Base-by-base conservation (phyloP, 2,797 vertebrate genomes). In the Gadopsis bispinosus region DNA sequence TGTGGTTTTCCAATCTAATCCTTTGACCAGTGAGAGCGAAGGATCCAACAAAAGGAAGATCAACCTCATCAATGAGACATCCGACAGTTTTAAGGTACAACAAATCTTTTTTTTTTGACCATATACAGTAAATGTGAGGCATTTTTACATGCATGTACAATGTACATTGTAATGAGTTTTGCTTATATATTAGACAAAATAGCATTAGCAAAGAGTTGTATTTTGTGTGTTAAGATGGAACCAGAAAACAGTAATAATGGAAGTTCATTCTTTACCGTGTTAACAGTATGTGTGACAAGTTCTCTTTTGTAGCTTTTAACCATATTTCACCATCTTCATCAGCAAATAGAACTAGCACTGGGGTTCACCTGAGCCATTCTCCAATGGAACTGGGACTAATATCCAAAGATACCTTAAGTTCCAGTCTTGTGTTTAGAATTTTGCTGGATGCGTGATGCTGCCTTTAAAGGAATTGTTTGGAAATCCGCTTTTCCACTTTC, bases 51-150 rank as follows among this genome's bases (percentile, higher is more conserved):
- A 87, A 77, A 93, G 89, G 60, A 97, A 96, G 83, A 91, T 92
- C 33, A 87, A 84, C 70, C 83, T 92, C 20, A 75, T 95, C 41
- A 87, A 95, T 41, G 96, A 97, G 72, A 95, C 94, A 19, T 78
- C 94, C 37, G 84, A 92, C 84, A 88, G 87, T 22, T 83, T 95
- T 2, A 91, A 84, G 94, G 98, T 99, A 94, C 83, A 91, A 16
- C 26, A 47, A 45, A 12, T 41, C 20, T 7, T 37, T 22, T 22
- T 45, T 22, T 69, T 47, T n/a, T 10, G 12, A 58, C 22, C 4
- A 29, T 5, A 37, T 33, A 1, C 7, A 60, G 39, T 17, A 12
- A 51, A 35, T 51, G 7, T 55, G 48, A 50, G 7, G 3, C 31
- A 26, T 61, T 51, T 39, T 29, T 61, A 20, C 5, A 61, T 41